Conservation (phyloP, 2,888 invertebrate species). For the Pycnomerus fuliginosus region DNA sequence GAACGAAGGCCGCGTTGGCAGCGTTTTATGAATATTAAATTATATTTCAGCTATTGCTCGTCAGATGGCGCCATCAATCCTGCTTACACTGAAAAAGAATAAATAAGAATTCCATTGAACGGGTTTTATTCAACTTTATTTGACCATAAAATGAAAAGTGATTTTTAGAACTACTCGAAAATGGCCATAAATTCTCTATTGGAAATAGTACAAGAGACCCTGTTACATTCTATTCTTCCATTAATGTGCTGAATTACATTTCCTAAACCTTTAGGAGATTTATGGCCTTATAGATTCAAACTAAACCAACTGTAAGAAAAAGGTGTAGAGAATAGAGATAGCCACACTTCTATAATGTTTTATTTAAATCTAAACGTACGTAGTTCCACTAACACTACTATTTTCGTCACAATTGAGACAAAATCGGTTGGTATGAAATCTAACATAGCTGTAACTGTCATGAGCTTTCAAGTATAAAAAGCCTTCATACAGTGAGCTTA, state of each 20-base stretch:
- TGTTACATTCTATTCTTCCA: slow-evolving; percentile 27
- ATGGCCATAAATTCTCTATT: slow-evolving; percentile 28
- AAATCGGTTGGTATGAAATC: slow-evolving; percentile 22
- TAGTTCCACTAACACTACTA: no score
- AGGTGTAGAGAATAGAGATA: no score
- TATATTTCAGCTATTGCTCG: no score
- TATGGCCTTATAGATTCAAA: no score
- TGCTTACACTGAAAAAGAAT: no score
- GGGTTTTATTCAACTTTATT: slow-evolving; percentile 29
- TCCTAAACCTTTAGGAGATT: no score
- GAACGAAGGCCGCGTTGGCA: no score
- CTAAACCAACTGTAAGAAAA: no score
- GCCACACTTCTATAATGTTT: no score
- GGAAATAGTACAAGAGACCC: slow-evolving; percentile 22
- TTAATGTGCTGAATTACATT: slow-evolving; percentile 27
- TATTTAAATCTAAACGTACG: no score
- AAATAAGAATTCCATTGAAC: slow-evolving; percentile 2
- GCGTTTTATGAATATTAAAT: no score
- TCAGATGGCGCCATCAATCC: no score
- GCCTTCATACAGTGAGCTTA: slow-evolving; percentile 47
- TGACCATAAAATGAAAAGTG: slow-evolving; percentile 36
- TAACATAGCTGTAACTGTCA: slow-evolving; percentile 48
- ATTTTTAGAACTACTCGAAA: slow-evolving; percentile 32
- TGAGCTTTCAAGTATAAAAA: slow-evolving; percentile 48
- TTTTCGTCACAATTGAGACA: slow-evolving; percentile 13